Base-by-base conservation (phyloP, 2,113 vertebrate genomes). In the Brienomyrus longianalis region DNA sequence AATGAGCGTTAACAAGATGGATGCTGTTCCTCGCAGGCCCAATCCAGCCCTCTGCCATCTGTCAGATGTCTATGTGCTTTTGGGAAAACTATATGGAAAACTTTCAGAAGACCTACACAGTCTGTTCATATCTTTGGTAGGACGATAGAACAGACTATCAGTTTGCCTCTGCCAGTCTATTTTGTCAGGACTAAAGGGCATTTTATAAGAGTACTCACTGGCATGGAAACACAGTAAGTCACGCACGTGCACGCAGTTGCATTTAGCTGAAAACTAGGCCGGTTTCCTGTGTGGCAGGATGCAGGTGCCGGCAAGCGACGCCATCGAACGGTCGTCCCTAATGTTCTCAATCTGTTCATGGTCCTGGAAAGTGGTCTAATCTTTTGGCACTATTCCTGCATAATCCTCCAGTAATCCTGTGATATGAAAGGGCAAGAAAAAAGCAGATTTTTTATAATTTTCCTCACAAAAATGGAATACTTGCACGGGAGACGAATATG, bases 311-410 rank as follows among this genome's bases (percentile, higher is more conserved):
- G 39, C n/a, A 62, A n/a, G 89, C 51, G 80, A 56, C 45, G 51
- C 90, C 62, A 84, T 80, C 89, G 54, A 52, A 88, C 83, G 83
- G 89, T 91, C 52, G 83, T 56, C 88, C 88, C 87, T 87, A 90
- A 91, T 85, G 70, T 77, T 92, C 66, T 87, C 90, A 89, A 92
- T 93, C 91, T 93, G 92, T 35, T 90, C 70, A 50, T 88, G 88
- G 92, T 92, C 92, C 93, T 94, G 94, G 90, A 93, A 91, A 92
- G 91, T 90, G 86, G 89, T 91, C 90, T 91, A 92, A 92, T 91
- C 86, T 90, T 50, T 59, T 88, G 89, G 89, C 88, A 85, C 31
- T 52, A 89, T 90, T 91, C 90, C 90, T 27, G 90, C 48, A 35
- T 93, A 92, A 91, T 94, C 88, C 50, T 91, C 43, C 21, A 88